Percentiles rank a stretch among this genome's conserved stretches.
These are phyloP conservation scores for Ephialtes manifestator DNA, from an alignment of 2,888 invertebrate genomes.

Conservation along the genomic window DNA sequence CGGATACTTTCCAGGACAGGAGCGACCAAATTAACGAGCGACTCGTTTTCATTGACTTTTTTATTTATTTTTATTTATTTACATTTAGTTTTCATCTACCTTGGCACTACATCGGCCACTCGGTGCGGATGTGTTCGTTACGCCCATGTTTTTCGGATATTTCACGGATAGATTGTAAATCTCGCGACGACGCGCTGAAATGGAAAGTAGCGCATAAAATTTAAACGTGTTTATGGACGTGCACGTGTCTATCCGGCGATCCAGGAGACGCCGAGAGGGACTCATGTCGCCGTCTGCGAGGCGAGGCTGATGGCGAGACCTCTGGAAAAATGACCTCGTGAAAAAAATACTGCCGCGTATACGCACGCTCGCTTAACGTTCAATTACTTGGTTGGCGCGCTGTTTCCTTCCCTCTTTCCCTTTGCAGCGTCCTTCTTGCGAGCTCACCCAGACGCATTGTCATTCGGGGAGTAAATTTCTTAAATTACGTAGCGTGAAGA, in stretches of 20 bases:
- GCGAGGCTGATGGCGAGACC: constrained; percentile 34
- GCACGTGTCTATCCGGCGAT: constrained; percentile 60
- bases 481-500: constrained; percentile 69
- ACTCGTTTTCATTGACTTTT: constrained; percentile 39
- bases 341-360: constrained; percentile 51
- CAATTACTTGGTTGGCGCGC: constrained; percentile 66
- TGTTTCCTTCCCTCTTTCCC: constrained; percentile 43
- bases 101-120: background rate
- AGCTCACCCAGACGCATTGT: constrained; percentile 58
- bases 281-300: constrained; percentile 26
- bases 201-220: constrained; percentile 57
- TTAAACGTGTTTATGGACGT: constrained; percentile 63
- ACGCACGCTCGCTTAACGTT: constrained; percentile 64
- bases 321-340: constrained; percentile 56
- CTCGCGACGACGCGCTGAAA: constrained; percentile 34
- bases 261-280: constrained; percentile 18
- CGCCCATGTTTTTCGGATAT: constrained; percentile 50
- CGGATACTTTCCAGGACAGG: constrained; percentile 61
- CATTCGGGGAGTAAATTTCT: constrained; percentile 67
- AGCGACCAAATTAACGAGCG: constrained; percentile 62
- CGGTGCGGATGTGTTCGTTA: constrained; percentile 2
- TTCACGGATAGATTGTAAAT: constrained; percentile 54
- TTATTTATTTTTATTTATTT: constrained; percentile 37
- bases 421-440: constrained; percentile 47
- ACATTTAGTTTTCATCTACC: constrained; percentile 18